phyloP scores from a whole-genome alignment of 1,140 invertebrate species.

The Ooceraea biroi region DNA sequence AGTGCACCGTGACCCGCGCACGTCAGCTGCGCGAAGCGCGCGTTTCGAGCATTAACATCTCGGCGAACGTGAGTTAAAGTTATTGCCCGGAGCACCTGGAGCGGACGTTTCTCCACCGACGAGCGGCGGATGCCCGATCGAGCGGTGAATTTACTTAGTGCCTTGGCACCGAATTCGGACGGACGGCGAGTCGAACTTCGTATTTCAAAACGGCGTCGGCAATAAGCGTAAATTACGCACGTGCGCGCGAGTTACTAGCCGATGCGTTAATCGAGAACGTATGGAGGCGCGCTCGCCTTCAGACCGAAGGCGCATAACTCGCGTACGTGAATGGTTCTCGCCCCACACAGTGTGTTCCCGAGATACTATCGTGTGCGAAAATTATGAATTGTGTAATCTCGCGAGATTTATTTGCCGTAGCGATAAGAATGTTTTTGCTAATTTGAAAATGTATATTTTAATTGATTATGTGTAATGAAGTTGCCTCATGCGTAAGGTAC shows the following conservation, averaged over 20 bases:
- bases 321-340: background rate
- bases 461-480: too few relatives aligned
- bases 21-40: slow-evolving; percentile 40
- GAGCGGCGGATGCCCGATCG: slow-evolving; percentile 8
- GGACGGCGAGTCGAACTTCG: slow-evolving; percentile 35
- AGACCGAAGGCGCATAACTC: slow-evolving; percentile 19
- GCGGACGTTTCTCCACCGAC: slow-evolving; percentile 11
- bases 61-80: slow-evolving; percentile 38
- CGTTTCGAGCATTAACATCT: slow-evolving; percentile 34
- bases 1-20: slow-evolving; percentile 9
- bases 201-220: slow-evolving; percentile 46
- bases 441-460: background rate
- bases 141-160: slow-evolving; percentile 43
- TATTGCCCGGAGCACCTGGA: slow-evolving; percentile 35
- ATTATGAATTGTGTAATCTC: background rate
- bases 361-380: background rate
- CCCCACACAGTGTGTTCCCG: background rate
- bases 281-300: background rate
- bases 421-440: background rate
- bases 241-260: slow-evolving; percentile 41
- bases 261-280: slow-evolving; percentile 65
- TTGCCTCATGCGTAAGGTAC: too few relatives aligned
- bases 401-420: background rate
- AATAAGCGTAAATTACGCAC: slow-evolving; percentile 54
- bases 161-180: slow-evolving; percentile 41